Conservation (phyloP, 1,140 invertebrate genomes). For the Uloborus diversus region DNA sequence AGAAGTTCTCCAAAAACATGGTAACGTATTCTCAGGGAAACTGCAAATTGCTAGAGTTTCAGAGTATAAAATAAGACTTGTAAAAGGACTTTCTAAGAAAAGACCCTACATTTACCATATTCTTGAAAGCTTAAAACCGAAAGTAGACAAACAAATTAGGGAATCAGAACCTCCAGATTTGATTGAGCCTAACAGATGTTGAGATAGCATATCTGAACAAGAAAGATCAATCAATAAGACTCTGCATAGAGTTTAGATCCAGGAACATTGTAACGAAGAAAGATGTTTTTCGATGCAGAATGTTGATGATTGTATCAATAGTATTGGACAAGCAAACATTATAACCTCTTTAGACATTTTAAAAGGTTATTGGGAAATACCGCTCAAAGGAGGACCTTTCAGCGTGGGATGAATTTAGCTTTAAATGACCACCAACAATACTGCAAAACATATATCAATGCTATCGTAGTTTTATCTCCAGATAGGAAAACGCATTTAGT, state of each 20-base stretch:
- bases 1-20: too few relatives aligned
- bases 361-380: constrained; percentile 25
- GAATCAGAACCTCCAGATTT: background rate
- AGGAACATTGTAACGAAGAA: background rate
- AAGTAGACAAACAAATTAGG: background rate
- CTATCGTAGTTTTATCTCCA: constrained; percentile 56
- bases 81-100: background rate
- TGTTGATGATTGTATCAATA: background rate
- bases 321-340: background rate
- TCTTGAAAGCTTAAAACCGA: background rate
- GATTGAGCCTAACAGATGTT: background rate
- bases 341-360: background rate
- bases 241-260: constrained; percentile 15
- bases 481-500: constrained; percentile 54
- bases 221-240: constrained; percentile 15
- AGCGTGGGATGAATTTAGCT: constrained; percentile 63
- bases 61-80: background rate
- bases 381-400: constrained; percentile 60
- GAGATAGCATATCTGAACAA: constrained; percentile 10
- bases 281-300: background rate
- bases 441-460: constrained; percentile 61
- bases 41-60: background rate
- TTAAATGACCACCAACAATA: constrained; percentile 47
- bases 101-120: background rate
- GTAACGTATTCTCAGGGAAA: background rate